Conservation (phyloP, 2,113 vertebrate species). For the Oceanites oceanicus region DNA sequence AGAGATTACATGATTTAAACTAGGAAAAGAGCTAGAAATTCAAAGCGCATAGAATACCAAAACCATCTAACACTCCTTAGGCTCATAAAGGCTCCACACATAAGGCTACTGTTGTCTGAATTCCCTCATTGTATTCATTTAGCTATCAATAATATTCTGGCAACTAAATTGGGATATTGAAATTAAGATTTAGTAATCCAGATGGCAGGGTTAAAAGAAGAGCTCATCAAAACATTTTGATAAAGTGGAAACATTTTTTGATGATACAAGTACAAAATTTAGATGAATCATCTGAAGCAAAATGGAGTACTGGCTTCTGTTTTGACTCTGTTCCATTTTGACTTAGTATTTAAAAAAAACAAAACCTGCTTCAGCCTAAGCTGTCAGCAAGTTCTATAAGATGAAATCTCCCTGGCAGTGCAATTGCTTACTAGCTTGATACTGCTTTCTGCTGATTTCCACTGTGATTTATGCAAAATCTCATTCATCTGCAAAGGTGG, state of each 20-base stretch:
- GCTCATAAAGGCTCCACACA: background rate
- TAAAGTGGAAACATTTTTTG: background rate
- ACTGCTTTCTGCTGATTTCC: background rate
- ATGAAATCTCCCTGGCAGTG: background rate
- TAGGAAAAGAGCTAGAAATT: background rate
- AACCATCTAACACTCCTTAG: background rate
- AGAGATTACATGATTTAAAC: background rate
- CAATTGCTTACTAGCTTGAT: background rate
- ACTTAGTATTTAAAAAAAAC: background rate
- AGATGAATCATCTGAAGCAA: background rate
- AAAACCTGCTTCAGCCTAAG: background rate
- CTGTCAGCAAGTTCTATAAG: background rate
- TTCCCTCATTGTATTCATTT: background rate
- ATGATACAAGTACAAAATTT: background rate
- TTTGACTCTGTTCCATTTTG: background rate
- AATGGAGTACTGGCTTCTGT: background rate
- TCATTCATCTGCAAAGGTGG: background rate
- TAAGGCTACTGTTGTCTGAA: background rate
- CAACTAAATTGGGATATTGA: background rate
- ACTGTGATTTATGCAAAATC: background rate
- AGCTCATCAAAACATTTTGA: background rate
- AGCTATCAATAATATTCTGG: background rate
- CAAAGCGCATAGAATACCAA: background rate
- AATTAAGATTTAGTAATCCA: background rate
- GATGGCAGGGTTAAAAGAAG: background rate